These are phyloP conservation scores for Seira musarum DNA, from an alignment of 2,888 invertebrate genomes.

Conservation along the genomic window DNA sequence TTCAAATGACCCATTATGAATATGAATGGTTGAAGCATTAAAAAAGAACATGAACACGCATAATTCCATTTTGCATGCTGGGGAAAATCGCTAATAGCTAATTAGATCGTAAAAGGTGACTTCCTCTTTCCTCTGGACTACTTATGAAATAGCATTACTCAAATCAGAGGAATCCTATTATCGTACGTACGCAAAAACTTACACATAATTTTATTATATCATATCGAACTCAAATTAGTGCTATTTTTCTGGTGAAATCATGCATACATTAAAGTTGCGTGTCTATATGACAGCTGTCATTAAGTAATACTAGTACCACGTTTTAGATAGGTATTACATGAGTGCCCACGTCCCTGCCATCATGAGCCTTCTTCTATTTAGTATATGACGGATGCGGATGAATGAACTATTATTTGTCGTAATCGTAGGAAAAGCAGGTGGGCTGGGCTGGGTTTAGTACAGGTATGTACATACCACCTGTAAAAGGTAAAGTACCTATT, in stretches of 20 bases:
- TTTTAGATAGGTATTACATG: not conserved
- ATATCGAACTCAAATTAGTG: not conserved
- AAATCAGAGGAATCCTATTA: not conserved
- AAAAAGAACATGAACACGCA: not conserved
- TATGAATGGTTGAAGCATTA: too few relatives aligned
- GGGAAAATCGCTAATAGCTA: too few relatives aligned
- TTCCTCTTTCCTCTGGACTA: conserved; percentile 51
- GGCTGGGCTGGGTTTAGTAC: not conserved
- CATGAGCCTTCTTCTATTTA: not conserved
- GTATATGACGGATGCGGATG: not conserved
- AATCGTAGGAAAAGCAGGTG: not conserved
- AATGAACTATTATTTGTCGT: not conserved
- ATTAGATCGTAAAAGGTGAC: conserved; percentile 32
- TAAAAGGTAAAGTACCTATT: not conserved
- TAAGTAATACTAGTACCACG: not conserved
- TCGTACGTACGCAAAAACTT: not conserved
- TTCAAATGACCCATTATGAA: not conserved
- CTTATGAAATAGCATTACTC: conserved; percentile 19
- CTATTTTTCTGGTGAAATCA: not conserved
- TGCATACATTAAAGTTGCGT: not conserved
- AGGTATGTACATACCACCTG: not conserved
- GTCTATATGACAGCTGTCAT: not conserved
- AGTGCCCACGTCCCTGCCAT: not conserved
- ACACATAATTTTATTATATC: not conserved
- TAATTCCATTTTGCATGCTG: not conserved